Evolutionary conservation across 1,140 invertebrate species (phyloP).

Genomic region (Micrasema minimum): DNA sequence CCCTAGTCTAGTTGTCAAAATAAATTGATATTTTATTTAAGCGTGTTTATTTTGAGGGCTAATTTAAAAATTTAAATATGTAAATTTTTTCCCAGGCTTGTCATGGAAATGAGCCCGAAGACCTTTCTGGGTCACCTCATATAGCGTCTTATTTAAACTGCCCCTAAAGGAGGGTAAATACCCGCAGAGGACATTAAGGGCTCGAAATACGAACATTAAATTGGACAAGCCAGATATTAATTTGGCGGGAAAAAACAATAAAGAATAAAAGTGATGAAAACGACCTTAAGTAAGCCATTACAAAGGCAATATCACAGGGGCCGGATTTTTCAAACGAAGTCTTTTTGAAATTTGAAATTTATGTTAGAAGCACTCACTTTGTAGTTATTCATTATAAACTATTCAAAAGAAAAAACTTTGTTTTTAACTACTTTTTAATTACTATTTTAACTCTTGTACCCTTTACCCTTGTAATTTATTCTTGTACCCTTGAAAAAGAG

Average conservation of each 20-base stretch:
- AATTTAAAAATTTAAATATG: background rate
- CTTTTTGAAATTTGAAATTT: too few species aligned
- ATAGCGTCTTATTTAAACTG: background rate
- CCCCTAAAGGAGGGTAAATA: background rate
- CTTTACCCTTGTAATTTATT: background rate
- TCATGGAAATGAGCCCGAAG: background rate
- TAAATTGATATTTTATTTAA: too few species aligned
- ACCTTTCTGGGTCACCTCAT: background rate
- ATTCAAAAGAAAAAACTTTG: too few species aligned
- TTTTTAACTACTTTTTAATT: too few species aligned
- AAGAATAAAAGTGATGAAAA: constrained; percentile 13
- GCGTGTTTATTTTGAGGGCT: too few species aligned
- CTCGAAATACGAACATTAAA: constrained; percentile 11
- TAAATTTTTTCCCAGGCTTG: background rate
- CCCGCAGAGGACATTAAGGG: constrained; percentile 8
- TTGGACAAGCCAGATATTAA: constrained; percentile 22
- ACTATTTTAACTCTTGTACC: too few species aligned
- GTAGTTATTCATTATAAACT: too few species aligned
- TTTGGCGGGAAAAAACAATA: constrained; percentile 36
- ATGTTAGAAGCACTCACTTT: too few species aligned
- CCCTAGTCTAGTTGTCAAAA: too few species aligned
- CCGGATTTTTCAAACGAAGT: background rate
- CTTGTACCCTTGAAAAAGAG: too few species aligned
- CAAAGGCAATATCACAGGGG: constrained; percentile 19
- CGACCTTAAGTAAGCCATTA: constrained; percentile 31